Evolutionary conservation across 2,888 invertebrate species (phyloP), one percentile per base, ranked within the genome.

Genomic region (Leptopilina drosophilae): DNA sequence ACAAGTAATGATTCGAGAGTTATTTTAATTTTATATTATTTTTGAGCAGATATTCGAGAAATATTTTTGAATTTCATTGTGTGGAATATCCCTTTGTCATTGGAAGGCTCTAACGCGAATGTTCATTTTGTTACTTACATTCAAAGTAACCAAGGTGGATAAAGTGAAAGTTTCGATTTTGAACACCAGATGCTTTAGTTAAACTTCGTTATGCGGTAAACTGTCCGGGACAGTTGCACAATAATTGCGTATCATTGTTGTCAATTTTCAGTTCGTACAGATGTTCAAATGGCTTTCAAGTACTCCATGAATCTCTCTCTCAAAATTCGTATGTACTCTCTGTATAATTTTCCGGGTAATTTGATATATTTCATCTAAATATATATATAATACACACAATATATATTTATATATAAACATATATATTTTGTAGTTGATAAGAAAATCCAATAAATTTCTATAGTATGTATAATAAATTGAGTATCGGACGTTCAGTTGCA

Each of bases 221-320:
- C 73, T n/a, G 73, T 73, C 33, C 73, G n/a, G 33, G 4, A n/a
- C 56, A 73, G 73, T 73, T 73, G 73, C n/a, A n/a, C 73, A 73
- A 73, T 73, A 73, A 73, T 73, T 73, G 73, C 56, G n/a, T 26
- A 33, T 40, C 33, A 56, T 56, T 56, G 73, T 33, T 56, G 33
- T 73, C 56, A 73, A 73, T 73, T 56, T 73, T 56, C 56, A 73
- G 53, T 26, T 53, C 49, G 49, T 53, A 12, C 49, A 26, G 53
- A 73, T 40, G 56, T 33, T 33, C 9, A 53, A 56, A 56, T 40
- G 53, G 14, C 53, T 73, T 40, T 33, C 26, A 73, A 53, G 53
- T n/a, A 73, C 33, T 14, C n/a, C 26, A 73, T n/a, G 73, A 56
- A 56, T 33, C 73, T 49, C 49, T 64, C 64, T 53, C 73, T 56